Conservation (phyloP, 2,888 invertebrate genomes). For the Hydrotaea cyrtoneurina region DNA sequence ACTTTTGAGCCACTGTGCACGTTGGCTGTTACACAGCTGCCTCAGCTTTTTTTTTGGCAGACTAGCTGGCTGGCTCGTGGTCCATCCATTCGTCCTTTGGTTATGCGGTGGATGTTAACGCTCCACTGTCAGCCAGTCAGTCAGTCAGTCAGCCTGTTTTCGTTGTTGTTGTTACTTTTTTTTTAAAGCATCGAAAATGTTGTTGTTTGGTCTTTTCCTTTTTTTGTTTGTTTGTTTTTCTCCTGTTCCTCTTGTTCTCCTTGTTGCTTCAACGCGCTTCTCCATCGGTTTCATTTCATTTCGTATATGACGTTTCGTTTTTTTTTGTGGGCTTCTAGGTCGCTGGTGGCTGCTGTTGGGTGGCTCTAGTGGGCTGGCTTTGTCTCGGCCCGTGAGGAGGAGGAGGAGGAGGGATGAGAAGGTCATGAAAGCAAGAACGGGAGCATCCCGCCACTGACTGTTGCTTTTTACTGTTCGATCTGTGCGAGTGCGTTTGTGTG, state of each 20-base stretch:
- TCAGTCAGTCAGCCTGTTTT: background rate
- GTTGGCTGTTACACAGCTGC: background rate
- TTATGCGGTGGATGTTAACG: background rate
- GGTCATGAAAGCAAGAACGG: background rate
- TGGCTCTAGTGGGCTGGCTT: conserved; percentile 58
- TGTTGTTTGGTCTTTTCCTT: too few relatives aligned
- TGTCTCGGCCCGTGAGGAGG: conserved; percentile 14
- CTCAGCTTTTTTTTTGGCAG: conserved; percentile 1
- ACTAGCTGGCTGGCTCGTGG: background rate
- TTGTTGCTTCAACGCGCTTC: conserved; percentile 15
- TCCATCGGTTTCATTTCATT: conserved; percentile 55
- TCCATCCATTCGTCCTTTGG: background rate
- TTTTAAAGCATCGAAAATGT: background rate
- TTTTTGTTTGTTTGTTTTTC: background rate
- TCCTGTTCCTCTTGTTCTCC: background rate
- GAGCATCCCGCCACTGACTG: conserved; percentile 50
- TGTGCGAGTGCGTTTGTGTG: conserved; percentile 16
- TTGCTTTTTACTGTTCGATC: conserved; percentile 54
- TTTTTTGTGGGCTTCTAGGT: conserved; percentile 59
- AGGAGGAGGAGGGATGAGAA: conserved; percentile 30
- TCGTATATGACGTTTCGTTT: conserved; percentile 40
- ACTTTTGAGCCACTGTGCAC: background rate
- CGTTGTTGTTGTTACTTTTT: background rate
- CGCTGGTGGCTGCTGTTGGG: conserved; percentile 34
- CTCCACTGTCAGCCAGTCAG: background rate